Evolutionary conservation across 2,888 invertebrate species (phyloP), one percentile per base, ranked within the genome.

Genomic region (Arge pagana): DNA sequence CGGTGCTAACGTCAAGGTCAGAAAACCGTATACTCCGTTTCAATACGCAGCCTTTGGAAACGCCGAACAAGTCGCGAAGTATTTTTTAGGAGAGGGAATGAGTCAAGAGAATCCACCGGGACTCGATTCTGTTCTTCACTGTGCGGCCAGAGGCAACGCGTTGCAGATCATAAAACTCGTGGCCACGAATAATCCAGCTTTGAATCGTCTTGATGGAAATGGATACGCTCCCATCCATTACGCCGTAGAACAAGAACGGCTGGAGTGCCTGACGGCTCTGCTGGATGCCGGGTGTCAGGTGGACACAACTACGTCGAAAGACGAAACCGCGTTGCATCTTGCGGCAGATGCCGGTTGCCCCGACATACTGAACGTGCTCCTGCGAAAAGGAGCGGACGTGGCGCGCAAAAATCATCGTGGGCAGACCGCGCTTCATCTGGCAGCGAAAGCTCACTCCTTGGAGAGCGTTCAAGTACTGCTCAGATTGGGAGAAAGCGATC

Each of bases 21-120:
- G 84, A 53, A 85, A 87, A 71, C 84, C 85, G 62, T 89, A 89
- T 71, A 88, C 89, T 36, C 92, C 94, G 1, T 81, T 95, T 53
- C 94, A 96, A 75, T 93, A 91, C 71, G 91, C 94, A 10, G 93
- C 93, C 24, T 92, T 93, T 77, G 91, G 93, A 10, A 90, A 93
- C 69, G 87, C 92, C 56, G 83, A 87, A 45, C 86, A 89, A 66
- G 90, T 91, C 10, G 88, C 90, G 50, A 86, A 85, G 75, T 83
- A 91, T 67, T 82, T 95, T 54, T 82, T 93, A 56, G 84, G 83
- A 56, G 83, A 83, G 57, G 88, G 87, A 15, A 86, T 90, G 48
- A 82, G 84, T 56, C 80, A 86, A 50, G 85, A 88, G 33, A 85
- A 84, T 18, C 69, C 75, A 4, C 78, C 85, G 65, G 85, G 85